phyloP scores from a whole-genome alignment of 2,113 vertebrate species.

The Ailuropoda melanoleuca region DNA sequence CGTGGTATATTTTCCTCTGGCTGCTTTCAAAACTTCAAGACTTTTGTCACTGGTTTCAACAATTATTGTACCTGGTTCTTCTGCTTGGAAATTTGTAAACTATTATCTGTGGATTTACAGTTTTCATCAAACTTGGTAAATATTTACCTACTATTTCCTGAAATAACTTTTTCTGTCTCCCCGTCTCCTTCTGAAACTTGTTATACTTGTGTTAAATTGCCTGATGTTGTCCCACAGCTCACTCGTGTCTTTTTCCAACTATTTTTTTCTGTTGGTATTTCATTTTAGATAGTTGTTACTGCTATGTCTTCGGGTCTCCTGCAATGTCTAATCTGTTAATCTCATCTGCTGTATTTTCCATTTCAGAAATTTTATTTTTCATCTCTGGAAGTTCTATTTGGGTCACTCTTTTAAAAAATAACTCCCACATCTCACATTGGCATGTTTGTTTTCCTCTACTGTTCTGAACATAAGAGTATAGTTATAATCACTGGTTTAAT shows the following conservation, averaged over 20 bases:
- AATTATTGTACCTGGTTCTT: neutral
- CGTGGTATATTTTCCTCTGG: neutral
- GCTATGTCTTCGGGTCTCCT: neutral
- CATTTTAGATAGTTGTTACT: neutral
- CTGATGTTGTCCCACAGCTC: neutral
- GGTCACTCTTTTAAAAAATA: constrained; percentile 11
- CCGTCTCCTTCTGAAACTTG: neutral
- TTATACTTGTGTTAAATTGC: neutral
- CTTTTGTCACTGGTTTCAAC: neutral
- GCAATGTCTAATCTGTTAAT: neutral
- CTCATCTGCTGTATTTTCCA: constrained; percentile 8
- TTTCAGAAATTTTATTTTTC: neutral
- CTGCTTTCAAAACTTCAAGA: neutral
- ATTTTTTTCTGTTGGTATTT: neutral
- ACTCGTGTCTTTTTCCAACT: neutral
- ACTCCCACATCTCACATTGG: neutral
- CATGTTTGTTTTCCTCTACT: neutral
- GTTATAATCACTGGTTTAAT: constrained; percentile 13
- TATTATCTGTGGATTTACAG: neutral
- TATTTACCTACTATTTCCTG: neutral
- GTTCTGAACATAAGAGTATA: neutral
- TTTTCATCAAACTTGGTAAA: constrained; percentile 24
- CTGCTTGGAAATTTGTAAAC: neutral
- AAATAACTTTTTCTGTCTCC: constrained; percentile 41
- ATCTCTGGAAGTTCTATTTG: constrained; percentile 28